These are phyloP conservation scores for Gonatopus flavifemur DNA, from an alignment of 1,140 invertebrate genomes.

Conservation along the genomic window DNA sequence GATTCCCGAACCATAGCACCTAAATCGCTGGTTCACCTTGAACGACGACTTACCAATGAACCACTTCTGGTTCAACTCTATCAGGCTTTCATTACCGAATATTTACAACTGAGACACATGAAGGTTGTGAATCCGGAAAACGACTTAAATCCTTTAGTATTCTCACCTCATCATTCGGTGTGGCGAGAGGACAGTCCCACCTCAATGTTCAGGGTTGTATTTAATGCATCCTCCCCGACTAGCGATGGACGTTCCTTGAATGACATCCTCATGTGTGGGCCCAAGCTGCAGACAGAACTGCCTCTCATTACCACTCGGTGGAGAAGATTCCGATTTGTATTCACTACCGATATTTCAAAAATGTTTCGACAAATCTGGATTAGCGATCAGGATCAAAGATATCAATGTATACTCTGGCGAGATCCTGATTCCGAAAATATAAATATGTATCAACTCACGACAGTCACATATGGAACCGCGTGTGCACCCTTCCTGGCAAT, in stretches of 20 bases:
- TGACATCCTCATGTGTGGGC: not conserved
- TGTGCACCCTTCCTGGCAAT: not conserved
- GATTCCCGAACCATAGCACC: not conserved
- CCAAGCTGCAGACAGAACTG: not conserved
- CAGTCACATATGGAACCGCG: slow-evolving; percentile 3
- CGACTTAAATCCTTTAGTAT: not conserved
- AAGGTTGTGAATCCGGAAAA: not conserved
- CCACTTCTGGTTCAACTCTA: not conserved
- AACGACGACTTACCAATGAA: not conserved
- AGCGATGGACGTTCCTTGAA: not conserved
- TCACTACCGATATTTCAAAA: not conserved
- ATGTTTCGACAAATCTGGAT: not conserved
- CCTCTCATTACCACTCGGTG: not conserved
- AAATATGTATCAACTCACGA: not conserved
- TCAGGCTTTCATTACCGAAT: not conserved
- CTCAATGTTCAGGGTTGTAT: not conserved
- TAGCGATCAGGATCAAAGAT: not conserved
- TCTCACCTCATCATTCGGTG: not conserved
- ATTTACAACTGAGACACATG: not conserved
- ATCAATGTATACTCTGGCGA: slow-evolving; percentile 1
- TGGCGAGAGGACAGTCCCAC: not conserved
- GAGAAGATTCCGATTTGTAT: slow-evolving; percentile 1
- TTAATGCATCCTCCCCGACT: not conserved
- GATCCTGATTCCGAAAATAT: too few relatives aligned
- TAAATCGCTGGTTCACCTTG: not conserved